Percentiles rank a stretch among this genome's conserved stretches.
Evolutionary conservation across 2,113 vertebrate species (phyloP).

Genomic region (Bujurquina vittata): DNA sequence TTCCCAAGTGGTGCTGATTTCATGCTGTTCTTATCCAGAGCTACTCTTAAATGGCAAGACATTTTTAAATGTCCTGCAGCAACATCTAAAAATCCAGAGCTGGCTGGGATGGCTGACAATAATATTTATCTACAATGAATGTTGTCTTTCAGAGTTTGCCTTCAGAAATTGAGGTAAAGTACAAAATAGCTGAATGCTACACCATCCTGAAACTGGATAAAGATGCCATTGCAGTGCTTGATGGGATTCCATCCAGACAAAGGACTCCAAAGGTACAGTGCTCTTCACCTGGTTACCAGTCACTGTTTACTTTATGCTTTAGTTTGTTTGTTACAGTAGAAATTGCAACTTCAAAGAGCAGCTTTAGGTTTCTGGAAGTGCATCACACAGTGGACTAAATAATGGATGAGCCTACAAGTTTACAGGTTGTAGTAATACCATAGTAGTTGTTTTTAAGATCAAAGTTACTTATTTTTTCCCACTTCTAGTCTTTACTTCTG

Average conservation of each 20-base stretch:
- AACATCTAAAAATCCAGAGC: background rate
- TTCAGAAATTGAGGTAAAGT: slow-evolving; percentile 98
- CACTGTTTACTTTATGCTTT: background rate
- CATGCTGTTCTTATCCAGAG: too few relatives aligned
- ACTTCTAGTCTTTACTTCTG: too few relatives aligned
- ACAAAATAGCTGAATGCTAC: slow-evolving; percentile 98
- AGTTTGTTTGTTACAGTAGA: background rate
- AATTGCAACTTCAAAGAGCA: background rate
- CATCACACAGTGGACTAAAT: background rate
- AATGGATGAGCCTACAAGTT: background rate
- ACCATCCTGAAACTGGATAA: slow-evolving; percentile 97
- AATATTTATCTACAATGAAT: background rate
- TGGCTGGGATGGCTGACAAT: background rate
- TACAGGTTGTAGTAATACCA: background rate
- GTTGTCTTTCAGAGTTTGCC: slow-evolving; percentile 87
- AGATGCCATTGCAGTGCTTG: slow-evolving; percentile 96
- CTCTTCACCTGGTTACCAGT: background rate
- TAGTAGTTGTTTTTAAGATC: background rate
- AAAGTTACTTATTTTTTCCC: background rate
- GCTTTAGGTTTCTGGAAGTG: background rate
- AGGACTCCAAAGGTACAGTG: slow-evolving; percentile 92
- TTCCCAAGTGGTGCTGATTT: too few relatives aligned
- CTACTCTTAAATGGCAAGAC: background rate
- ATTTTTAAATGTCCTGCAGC: background rate
- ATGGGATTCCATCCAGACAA: slow-evolving; percentile 96